phyloP scores from a whole-genome alignment of 2,797 vertebrate species.

The Acipenser ruthenus region DNA sequence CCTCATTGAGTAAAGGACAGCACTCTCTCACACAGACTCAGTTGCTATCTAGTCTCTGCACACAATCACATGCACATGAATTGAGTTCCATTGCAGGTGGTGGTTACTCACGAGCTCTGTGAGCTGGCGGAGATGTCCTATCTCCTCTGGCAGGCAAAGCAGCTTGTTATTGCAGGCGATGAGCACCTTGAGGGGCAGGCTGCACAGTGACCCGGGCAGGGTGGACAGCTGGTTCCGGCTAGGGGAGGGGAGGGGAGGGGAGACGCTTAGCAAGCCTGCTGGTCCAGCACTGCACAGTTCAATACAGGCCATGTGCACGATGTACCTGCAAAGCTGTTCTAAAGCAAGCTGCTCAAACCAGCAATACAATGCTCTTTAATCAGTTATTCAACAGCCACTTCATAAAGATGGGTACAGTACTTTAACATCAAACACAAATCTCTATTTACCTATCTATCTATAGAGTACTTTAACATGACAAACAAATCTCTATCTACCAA shows the following conservation, averaged over 20 bases:
- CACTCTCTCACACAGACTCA: neutral
- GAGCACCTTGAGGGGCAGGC: slow-evolving; percentile 85
- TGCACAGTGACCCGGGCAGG: slow-evolving; percentile 78
- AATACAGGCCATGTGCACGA: too few species aligned
- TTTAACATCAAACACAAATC: too few species aligned
- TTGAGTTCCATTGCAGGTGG: slow-evolving; percentile 8
- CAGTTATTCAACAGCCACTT: too few species aligned
- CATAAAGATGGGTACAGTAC: too few species aligned
- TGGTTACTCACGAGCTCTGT: slow-evolving; percentile 80
- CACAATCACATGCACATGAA: slow-evolving; percentile 9
- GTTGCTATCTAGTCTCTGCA: neutral
- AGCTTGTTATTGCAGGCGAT: slow-evolving; percentile 95
- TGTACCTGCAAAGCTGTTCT: too few species aligned
- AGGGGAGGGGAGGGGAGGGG: slow-evolving; percentile 25
- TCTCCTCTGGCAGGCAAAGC: slow-evolving; percentile 85
- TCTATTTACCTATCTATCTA: too few species aligned
- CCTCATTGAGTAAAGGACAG: neutral
- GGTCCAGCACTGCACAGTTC: too few species aligned
- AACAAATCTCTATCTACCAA: too few species aligned
- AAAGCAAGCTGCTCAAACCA: too few species aligned
- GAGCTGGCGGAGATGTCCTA: slow-evolving; percentile 78
- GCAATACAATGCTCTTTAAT: too few species aligned
- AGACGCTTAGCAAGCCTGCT: too few species aligned
- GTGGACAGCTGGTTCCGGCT: slow-evolving; percentile 93
- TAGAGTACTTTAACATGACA: too few species aligned